Evolutionary conservation across 92 coral and sea anemone genomes (phyloP), one percentile per base, ranked within the genome.

Genomic region (Zoanthus sociatus): DNA sequence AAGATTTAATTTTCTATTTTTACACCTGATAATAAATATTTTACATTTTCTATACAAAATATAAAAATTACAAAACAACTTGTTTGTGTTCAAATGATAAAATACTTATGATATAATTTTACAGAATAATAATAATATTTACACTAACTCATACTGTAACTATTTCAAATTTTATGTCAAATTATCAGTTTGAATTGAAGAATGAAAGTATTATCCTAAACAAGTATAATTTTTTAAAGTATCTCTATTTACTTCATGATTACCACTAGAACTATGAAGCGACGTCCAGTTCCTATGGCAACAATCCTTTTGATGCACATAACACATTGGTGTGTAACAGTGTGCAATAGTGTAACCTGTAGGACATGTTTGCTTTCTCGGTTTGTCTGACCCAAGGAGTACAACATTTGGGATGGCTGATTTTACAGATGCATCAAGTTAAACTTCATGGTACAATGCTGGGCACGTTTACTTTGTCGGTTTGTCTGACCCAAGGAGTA

Each of bases 401-500:
- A 53, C 32, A 21, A 48, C 31, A 55, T 45, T 37, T 61, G 20
- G 58, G 14, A 18, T 79, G 12, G 7, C 55, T 81, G 30, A 60
- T 81, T 50, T 13, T 18, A 6, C 72, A 7, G 44, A 9, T 20
- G 13, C 33, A 6, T 1, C 5, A 10, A 20, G 6, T 21, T 1
- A 30, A 67, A 67, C 42, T 20, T 18, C 33, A 94, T 88, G 98
- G 94, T 14, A 94, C 92, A 47, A 90, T 89, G 42, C 42, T 37
- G 42, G 42, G 42, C 42, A 37, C 1, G 9, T 50, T 50, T 50
- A 1, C 55, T 50, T 50, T 50, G 9, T 7, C 12, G 7, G 7
- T 11, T 50, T 11, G 55, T 50, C 7, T 50, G 48, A 31, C 45
- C 21, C 13, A 14, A 73, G 37, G 9, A 14, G n/a, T 37, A 53